These are phyloP conservation scores for Gadus chalcogrammus DNA, from an alignment of 2,113 vertebrate genomes.

Conservation along the genomic window DNA sequence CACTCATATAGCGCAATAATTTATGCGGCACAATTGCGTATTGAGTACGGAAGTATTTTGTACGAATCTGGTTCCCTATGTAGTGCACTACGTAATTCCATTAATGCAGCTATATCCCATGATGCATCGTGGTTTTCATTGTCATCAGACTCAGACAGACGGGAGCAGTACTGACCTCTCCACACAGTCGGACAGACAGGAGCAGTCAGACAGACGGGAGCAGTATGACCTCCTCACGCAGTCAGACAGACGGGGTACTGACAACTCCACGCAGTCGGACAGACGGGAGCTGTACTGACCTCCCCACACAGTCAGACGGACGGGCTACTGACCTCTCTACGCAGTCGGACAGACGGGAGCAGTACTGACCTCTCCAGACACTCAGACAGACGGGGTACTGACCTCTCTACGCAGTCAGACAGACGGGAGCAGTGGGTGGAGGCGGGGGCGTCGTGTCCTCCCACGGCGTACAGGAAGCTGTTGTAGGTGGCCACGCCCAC, in stretches of 20 bases:
- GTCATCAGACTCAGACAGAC: no score
- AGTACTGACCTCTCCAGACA: conserved; percentile 91
- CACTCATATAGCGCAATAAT: no score
- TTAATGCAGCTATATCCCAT: no score
- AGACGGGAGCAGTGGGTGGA: conserved; percentile 91
- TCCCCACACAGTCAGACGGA: no score
- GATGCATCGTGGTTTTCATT: no score
- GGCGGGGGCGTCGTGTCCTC: conserved; percentile 92
- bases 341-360: conserved; percentile 88
- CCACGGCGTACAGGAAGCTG: conserved; percentile 89
- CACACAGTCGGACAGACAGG: conserved; percentile 71
- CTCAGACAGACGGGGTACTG: conserved; percentile 74
- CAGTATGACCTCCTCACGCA: conserved; percentile 86
- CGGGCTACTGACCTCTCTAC: conserved; percentile 82
- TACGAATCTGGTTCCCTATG: no score
- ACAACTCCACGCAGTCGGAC: conserved; percentile 94
- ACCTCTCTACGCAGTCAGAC: conserved; percentile 94
- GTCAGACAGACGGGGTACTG: conserved; percentile 80
- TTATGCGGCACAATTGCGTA: no score
- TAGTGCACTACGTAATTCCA: no score
- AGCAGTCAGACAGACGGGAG: conserved; percentile 59
- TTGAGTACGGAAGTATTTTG: no score
- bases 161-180: conserved; percentile 77
- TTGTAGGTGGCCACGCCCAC: conserved; percentile 92
- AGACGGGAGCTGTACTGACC: conserved; percentile 80